Evolutionary conservation across 2,113 vertebrate genomes (phyloP), one percentile per base, ranked within the genome.

Genomic region (Gobius niger): DNA sequence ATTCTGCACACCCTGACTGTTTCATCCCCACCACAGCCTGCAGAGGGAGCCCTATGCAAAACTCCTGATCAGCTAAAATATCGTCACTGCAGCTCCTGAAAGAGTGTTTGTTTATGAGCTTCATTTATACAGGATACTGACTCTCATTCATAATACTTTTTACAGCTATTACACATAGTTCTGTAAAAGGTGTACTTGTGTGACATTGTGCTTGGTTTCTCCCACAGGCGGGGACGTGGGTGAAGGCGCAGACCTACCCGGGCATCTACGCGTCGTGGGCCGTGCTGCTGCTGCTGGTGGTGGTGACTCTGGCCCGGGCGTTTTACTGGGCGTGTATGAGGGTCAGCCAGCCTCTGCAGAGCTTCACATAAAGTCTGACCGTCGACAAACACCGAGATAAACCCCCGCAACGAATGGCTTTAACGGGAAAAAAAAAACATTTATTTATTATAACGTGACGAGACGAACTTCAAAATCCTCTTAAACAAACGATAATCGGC

Each of bases 191-290:
- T n/a, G n/a, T n/a, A n/a, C 8, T 8, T n/a, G 14, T 7, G 6
- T 51, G 7, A 12, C 49, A 8, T 6, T 16, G 14, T 7, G 15
- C 14, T 50, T 13, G 7, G n/a, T 9, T n/a, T 53, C 18, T 19
- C 4, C 9, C n/a, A 1, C 82, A 97, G 95, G 94, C 93, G 13
- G 94, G 94, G 4, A 97, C 95, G 7, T 96, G 95, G 96, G 83
- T 83, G 52, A 89, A 92, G 57, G 95, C 94, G 40, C 92, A 77
- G 72, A 86, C 74, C 64, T 95, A 94, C 61, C 90, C 90, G 61
- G 95, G 95, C 41, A 96, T 97, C 87, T 96, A 96, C 56, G 95
- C 94, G 62, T 92, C 94, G 11, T 97, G 96, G 96, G 94, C 93
- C 4, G 86, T 89, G 74, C 84, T 94, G 76, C 92, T 95, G 70